Base-by-base conservation (phyloP, 2,113 vertebrate species). In the Pavo muticus region DNA sequence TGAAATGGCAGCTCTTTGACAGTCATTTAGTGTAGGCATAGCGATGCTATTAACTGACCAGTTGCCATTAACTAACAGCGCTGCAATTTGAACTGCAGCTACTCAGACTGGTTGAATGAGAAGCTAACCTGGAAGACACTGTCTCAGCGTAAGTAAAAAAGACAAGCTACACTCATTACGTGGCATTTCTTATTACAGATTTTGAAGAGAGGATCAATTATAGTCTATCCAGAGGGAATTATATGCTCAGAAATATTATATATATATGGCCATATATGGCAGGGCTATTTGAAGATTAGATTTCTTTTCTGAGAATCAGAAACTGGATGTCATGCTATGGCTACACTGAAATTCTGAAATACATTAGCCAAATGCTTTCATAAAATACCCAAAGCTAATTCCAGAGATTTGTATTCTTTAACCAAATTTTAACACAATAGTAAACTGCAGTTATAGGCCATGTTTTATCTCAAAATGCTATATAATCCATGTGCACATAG, bases 311-410 rank as follows among this genome's bases (percentile, higher is more conserved):
- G 45, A 37, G 20, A 90, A 67, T 61, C 14, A 81, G 54, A 93
- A 87, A 30, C n/a, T 7, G 30, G 24, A 60, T 71, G 10, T 35
- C 8, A 19, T 47, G 14, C 47, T 59, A 32, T 63, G 14, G 42
- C 30, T 94, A 24, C 50, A 72, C 40, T 70, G 52, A 45, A 42
- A 86, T 67, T 88, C 88, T 72, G 35, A 88, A 86, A 90, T 81
- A 1, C 7, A 17, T 80, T 75, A 75, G 47, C 57, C 18, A 71
- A 40, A 10, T 37, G 35, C 59, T 75, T 87, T 84, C 24, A 56
- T 37, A 35, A 70, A 79, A 80, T 75, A 57, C 6, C 29, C 67
- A 64, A 25, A 14, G 17, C 25, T 78, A 67, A 61, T 79, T 79
- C 44, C 61, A 87, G 21, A 78, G 10, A 67, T 40, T 30, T 12